These are phyloP conservation scores for Mesorhabditis belari DNA, from an alignment of 2,888 invertebrate genomes.

Conservation along the genomic window DNA sequence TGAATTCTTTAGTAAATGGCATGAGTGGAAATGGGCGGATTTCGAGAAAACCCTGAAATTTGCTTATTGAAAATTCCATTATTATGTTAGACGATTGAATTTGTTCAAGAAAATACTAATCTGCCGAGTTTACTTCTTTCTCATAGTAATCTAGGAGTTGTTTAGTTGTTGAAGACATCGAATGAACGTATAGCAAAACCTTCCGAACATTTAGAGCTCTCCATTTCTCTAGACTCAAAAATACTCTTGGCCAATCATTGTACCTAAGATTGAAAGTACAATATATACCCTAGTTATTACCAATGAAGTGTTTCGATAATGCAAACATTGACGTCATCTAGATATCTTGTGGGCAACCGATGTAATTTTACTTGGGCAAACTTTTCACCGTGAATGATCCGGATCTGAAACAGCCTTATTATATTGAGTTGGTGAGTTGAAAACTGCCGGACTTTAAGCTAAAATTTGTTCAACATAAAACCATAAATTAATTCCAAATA, in stretches of 20 bases:
- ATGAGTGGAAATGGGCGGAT: too few relatives aligned
- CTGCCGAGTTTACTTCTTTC: neutral
- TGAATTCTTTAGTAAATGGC: too few relatives aligned
- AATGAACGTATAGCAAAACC: neutral
- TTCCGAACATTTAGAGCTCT: neutral
- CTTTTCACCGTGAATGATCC: too few relatives aligned
- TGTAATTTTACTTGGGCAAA: neutral
- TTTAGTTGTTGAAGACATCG: neutral
- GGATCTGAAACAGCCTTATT: too few relatives aligned
- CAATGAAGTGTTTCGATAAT: neutral
- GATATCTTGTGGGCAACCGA: neutral
- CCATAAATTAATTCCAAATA: too few relatives aligned
- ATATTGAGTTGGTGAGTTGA: too few relatives aligned
- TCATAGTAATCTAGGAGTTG: neutral
- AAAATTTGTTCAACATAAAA: too few relatives aligned
- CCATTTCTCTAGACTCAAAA: neutral
- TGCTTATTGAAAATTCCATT: too few relatives aligned
- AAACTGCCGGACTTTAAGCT: too few relatives aligned
- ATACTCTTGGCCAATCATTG: neutral
- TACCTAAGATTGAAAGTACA: neutral
- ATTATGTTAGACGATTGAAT: too few relatives aligned
- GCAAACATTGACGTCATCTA: neutral
- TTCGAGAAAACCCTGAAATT: too few relatives aligned
- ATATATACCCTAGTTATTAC: neutral
- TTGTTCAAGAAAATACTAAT: too few relatives aligned